Conservation (phyloP, 2,113 vertebrate species). For the Cynocephalus volans region DNA sequence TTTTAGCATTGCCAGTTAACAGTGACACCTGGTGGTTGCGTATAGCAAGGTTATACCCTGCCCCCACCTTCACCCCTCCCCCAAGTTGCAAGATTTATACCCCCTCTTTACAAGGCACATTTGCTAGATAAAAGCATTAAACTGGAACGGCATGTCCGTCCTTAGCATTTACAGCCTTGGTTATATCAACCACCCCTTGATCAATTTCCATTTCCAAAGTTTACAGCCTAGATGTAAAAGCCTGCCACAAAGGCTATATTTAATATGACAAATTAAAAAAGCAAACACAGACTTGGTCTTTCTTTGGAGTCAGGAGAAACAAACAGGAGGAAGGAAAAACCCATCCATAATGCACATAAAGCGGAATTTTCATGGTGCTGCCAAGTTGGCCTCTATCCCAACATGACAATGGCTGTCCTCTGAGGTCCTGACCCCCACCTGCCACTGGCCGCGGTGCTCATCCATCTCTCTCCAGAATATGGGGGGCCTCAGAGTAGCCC, state of each 20-base stretch:
- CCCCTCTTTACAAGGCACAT: constrained; percentile 79
- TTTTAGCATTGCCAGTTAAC: constrained; percentile 76
- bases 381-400: background rate
- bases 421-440: background rate
- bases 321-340: constrained; percentile 65
- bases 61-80: background rate
- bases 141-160: constrained; percentile 81
- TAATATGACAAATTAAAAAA: constrained; percentile 85
- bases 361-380: background rate
- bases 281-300: constrained; percentile 78
- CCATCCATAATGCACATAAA: background rate
- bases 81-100: constrained; percentile 79
- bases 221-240: constrained; percentile 83
- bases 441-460: background rate
- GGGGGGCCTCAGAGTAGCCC: background rate
- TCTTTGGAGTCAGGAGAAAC: constrained; percentile 67
- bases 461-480: background rate
- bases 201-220: constrained; percentile 87
- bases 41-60: constrained; percentile 24
- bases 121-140: constrained; percentile 83
- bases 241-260: constrained; percentile 83
- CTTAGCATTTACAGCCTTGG: constrained; percentile 83
- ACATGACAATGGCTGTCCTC: background rate
- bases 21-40: constrained; percentile 85
- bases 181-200: constrained; percentile 82